Base-by-base conservation (phyloP, 1,140 invertebrate genomes). In the Habropoda laboriosa region DNA sequence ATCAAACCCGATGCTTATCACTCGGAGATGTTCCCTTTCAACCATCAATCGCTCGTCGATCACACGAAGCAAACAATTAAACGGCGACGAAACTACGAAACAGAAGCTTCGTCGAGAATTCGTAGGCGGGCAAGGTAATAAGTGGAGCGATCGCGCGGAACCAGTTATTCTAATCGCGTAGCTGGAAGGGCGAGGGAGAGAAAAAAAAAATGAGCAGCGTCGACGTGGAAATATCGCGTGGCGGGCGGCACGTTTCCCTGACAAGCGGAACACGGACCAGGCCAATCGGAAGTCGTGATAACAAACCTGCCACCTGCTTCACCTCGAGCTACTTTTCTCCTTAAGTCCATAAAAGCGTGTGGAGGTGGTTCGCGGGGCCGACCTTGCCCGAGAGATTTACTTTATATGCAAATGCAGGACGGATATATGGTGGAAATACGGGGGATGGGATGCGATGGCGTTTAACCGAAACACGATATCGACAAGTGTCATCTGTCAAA, bases 401-500 rank as follows among this genome's bases (percentile, higher is more conserved):
- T 87, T 84, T 87, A 86, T 86, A 86, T 86, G 85, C 85, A 86
- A 86, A 86, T 86, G 68, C 64, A 80, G 86, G 85, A 83, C 85
- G 85, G 85, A 86, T 86, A n/a, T n/a, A 86, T 83, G 81, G 61
- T 73, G 85, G 85, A 66, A 86, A 81, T 82, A 83, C 84, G 70
- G 80, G 80, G n/a, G n/a, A n/a, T n/a, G n/a, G n/a, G 84, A 83
- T 83, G 83, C 77, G 83, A 82, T 79, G 83, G 79, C 84, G 84
- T 86, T 86, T 86, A 86, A 86, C 83, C 86, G 81, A 86, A 78
- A 88, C 75, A 82, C 88, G 87, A 89, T 89, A 90, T 88, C 81
- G 89, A 90, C 88, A 88, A 90, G 86, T 74, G 78, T 87, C 83
- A 89, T 90, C 85, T 70, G 82, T 90, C 87, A 90, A 87, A 86